phyloP scores from a whole-genome alignment of 2,113 vertebrate species.

The Plestiodon gilberti region DNA sequence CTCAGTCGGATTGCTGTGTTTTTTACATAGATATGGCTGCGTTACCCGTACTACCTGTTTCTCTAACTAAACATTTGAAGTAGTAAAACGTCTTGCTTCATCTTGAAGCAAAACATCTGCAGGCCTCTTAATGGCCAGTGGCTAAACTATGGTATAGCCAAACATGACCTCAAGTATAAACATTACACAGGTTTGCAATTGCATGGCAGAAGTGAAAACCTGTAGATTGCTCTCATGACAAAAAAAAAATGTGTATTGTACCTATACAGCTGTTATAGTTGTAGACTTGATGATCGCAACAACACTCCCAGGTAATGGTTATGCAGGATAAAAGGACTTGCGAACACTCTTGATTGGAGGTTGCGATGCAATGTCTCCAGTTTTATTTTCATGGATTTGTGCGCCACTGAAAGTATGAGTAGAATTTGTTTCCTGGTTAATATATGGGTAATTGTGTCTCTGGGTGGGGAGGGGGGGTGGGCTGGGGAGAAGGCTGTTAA shows the following conservation, averaged over 20 bases:
- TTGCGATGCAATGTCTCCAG: slow-evolving; percentile 20
- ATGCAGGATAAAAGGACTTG: neutral
- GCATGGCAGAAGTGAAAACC: neutral
- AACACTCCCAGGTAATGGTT: too few relatives aligned
- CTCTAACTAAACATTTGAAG: too few relatives aligned
- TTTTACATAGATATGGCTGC: too few relatives aligned
- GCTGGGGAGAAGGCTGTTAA: slow-evolving; percentile 69
- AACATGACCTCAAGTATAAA: too few relatives aligned
- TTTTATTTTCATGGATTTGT: slow-evolving; percentile 31
- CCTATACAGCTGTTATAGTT: neutral
- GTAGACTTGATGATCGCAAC: neutral
- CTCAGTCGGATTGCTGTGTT: too few relatives aligned
- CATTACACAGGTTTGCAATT: too few relatives aligned
- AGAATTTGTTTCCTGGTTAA: slow-evolving; percentile 64
- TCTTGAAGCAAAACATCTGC: too few relatives aligned
- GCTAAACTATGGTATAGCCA: too few relatives aligned
- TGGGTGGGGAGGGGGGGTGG: slow-evolving; percentile 48
- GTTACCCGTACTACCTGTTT: too few relatives aligned
- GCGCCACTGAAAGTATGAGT: slow-evolving; percentile 1
- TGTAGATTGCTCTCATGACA: neutral
- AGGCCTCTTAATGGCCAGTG: too few relatives aligned
- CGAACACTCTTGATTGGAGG: slow-evolving; percentile 9
- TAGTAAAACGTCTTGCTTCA: too few relatives aligned
- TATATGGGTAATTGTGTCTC: slow-evolving; percentile 63
- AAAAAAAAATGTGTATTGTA: neutral